Percentiles rank a stretch among this genome's conserved stretches.
phyloP scores from a whole-genome alignment of 2,888 invertebrate species.

The Lamellibrachia satsuma region DNA sequence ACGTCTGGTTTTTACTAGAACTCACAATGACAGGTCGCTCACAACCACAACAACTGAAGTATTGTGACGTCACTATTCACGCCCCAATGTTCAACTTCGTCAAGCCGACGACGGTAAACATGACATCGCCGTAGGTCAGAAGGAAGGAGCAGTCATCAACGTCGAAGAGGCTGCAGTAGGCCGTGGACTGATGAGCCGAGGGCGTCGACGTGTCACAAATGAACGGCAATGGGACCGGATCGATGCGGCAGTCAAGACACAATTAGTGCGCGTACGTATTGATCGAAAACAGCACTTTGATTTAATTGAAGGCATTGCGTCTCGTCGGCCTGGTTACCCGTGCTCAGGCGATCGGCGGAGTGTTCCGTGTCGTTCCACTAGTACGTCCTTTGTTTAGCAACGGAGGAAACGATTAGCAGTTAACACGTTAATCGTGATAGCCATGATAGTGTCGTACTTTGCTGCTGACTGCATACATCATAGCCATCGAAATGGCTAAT shows the following conservation, averaged over 20 bases:
- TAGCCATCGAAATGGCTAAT: not conserved
- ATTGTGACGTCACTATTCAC: not conserved
- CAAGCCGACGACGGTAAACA: not conserved
- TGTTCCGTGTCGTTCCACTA: not conserved
- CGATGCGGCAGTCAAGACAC: not conserved
- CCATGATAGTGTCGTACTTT: not conserved
- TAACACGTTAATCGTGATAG: not conserved
- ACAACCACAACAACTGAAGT: not conserved
- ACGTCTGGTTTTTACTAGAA: not conserved
- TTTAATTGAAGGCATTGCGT: not conserved
- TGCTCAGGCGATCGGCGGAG: not conserved
- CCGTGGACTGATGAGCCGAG: not conserved
- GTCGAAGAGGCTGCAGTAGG: not conserved
- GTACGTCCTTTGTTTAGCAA: constrained; percentile 1
- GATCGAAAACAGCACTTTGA: constrained; percentile 12
- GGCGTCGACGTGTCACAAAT: not conserved
- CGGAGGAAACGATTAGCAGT: not conserved
- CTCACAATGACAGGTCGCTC: not conserved
- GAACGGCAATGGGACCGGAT: not conserved
- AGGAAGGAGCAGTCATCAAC: not conserved
- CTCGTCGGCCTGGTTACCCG: not conserved
- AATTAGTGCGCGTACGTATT: constrained; percentile 17
- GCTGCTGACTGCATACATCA: not conserved
- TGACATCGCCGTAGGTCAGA: not conserved
- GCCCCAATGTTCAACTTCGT: not conserved